Evolutionary conservation across 1,140 invertebrate species (phyloP), one percentile per base, ranked within the genome.

Genomic region (Heliconius hewitsoni): DNA sequence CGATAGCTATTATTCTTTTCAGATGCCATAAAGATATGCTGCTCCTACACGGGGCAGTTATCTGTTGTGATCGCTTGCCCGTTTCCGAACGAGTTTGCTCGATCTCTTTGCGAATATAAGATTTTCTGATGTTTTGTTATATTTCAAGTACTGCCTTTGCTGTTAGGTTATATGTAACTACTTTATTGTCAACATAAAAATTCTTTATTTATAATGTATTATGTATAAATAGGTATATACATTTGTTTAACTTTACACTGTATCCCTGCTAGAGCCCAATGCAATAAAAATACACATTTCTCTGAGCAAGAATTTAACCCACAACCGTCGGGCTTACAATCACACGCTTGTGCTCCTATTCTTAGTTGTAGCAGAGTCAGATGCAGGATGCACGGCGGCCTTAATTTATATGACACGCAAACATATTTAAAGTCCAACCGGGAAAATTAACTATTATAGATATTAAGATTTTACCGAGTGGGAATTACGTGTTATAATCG

Each of bases 1-100:
- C 87, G 89, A 79, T 82, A 71, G 73, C 87, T 87, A 90, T 90
- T 89, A 89, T 82, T 90, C 89, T 89, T 88, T 82, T 85, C 83
- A 83, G 87, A 90, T 89, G 84, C 84, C 84, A 90, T 90, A 90
- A 90, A 90, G 89, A 90, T 90, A 90, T 84, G 77, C 72, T 78
- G 76, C 50, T 83, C 79, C 79, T 77, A 81, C 79, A 81, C 71
- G 75, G 73, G 77, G 71, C 71, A 77, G 75, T 81, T 81, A 81
- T 81, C 79, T 81, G 76, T 81, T 77, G 76, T 78, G 80, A 81
- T 81, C 80, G 76, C 77, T 75, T 78, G 73, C 66, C 55, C 73
- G 76, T 81, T 78, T 76, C 72, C 73, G 80, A 81, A 78, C 73
- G 73, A 81, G 72, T 71, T 74, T 50, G 42, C 57, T 81, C 46